phyloP scores from a whole-genome alignment of 2,113 vertebrate genomes.

The Phalacrocorax carbo region DNA sequence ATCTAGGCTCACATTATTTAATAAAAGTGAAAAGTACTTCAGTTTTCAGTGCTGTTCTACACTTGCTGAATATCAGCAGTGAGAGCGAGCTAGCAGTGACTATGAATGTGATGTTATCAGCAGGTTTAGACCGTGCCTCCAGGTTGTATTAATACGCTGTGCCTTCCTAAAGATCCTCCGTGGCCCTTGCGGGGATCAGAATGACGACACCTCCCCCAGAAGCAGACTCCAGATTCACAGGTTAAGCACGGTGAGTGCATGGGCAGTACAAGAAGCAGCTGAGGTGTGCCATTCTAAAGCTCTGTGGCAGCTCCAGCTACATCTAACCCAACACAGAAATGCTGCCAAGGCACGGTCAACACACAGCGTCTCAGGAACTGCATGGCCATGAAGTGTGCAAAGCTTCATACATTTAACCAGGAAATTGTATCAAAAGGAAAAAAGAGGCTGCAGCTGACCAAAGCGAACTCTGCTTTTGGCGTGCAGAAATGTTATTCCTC shows the following conservation, averaged over 20 bases:
- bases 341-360: background rate
- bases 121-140: background rate
- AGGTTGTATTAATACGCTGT: background rate
- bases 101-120: background rate
- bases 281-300: background rate
- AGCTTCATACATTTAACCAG: background rate
- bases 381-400: background rate
- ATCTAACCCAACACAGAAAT: background rate
- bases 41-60: background rate
- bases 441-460: background rate
- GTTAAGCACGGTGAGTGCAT: background rate
- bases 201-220: background rate
- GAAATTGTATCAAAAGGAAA: background rate
- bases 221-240: background rate
- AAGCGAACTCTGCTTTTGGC: background rate
- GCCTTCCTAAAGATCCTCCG: background rate
- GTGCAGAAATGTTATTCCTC: background rate
- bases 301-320: background rate
- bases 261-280: background rate
- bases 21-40: background rate
- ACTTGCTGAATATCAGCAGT: background rate
- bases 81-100: background rate
- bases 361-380: background rate
- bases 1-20: background rate
- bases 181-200: background rate